A percentile compares a stretch with the other conserved stretches of the same genome.
These are phyloP conservation scores for Aurelia sp. DNA, from an alignment of 30 jellyfish, hydroid and myxozoan genomes.

Conservation along the genomic window DNA sequence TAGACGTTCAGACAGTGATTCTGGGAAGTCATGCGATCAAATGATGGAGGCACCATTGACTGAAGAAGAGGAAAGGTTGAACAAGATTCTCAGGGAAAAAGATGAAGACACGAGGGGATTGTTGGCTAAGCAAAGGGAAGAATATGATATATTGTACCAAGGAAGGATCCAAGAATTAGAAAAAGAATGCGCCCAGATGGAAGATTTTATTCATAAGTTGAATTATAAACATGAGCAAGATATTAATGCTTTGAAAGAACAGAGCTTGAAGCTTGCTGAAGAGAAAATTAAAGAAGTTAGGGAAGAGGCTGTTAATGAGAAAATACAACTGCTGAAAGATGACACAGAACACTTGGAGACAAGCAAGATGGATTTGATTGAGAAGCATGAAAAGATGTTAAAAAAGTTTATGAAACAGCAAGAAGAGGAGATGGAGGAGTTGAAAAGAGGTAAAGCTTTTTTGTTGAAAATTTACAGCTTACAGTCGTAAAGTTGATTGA, in stretches of 20 bases:
- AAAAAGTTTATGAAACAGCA: conserved; percentile 44
- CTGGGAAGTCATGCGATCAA: conserved; percentile 52
- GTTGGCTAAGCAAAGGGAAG: conserved; percentile 43
- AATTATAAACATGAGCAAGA: conserved; percentile 25
- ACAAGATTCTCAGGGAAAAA: conserved; percentile 27
- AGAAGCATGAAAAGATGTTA: conserved; percentile 39
- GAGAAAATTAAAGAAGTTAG: conserved; percentile 30
- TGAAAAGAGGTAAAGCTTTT: conserved; percentile 29
- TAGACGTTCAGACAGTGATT: conserved; percentile 54
- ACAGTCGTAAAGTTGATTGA: too few species aligned
- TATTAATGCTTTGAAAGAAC: conserved; percentile 15
- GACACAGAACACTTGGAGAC: conserved; percentile 14
- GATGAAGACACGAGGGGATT: conserved; percentile 35
- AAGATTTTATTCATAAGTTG: conserved; percentile 30
- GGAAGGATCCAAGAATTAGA: conserved; percentile 46
- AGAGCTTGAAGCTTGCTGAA: conserved; percentile 45
- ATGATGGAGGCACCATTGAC: conserved; percentile 49
- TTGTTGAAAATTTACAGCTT: too few species aligned
- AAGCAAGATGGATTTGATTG: conserved; percentile 8
- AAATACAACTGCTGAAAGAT: conserved; percentile 33
- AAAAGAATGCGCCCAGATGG: conserved; percentile 30
- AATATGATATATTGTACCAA: conserved; percentile 29
- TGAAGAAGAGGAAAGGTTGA: conserved; percentile 31
- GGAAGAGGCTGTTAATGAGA: conserved; percentile 57
- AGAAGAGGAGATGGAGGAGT: conserved; percentile 35